Evolutionary conservation across 2,888 invertebrate genomes (phyloP).

Genomic region (Noctua fimbriata): DNA sequence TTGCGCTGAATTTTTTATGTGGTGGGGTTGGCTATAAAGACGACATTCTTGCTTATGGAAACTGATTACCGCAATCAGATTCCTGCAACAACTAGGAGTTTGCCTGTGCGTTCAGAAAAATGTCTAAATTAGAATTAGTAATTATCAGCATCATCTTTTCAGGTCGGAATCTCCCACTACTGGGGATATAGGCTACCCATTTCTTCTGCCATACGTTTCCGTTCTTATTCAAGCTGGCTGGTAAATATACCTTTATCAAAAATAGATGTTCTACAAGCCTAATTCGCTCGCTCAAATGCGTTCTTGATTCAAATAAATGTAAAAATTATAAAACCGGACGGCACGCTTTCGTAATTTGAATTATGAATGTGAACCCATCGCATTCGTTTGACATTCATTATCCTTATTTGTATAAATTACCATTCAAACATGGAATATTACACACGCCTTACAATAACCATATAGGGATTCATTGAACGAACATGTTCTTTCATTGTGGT

Average conservation of each 20-base stretch:
- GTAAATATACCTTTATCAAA: background rate
- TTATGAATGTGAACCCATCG: slow-evolving; percentile 8
- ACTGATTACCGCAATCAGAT: background rate
- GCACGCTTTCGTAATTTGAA: slow-evolving; percentile 26
- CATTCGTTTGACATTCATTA: slow-evolving; percentile 31
- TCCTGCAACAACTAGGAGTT: background rate
- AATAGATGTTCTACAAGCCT: background rate
- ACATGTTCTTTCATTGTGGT: background rate
- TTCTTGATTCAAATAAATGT: slow-evolving; percentile 28
- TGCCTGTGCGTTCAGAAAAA: background rate
- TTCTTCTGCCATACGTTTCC: background rate
- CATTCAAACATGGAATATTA: slow-evolving; percentile 23
- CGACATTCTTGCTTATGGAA: background rate
- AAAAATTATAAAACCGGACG: slow-evolving; percentile 5
- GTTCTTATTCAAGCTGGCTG: background rate
- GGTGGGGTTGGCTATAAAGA: background rate
- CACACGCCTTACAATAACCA: background rate
- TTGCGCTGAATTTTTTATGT: background rate
- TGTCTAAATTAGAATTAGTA: background rate
- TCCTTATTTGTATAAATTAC: slow-evolving; percentile 17
- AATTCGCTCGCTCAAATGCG: background rate
- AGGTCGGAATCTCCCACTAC: background rate
- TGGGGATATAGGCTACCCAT: background rate
- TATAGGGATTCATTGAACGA: background rate
- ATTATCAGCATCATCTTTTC: background rate